phyloP scores from a whole-genome alignment of 2,888 invertebrate genomes.

The Drosophila borealis region DNA sequence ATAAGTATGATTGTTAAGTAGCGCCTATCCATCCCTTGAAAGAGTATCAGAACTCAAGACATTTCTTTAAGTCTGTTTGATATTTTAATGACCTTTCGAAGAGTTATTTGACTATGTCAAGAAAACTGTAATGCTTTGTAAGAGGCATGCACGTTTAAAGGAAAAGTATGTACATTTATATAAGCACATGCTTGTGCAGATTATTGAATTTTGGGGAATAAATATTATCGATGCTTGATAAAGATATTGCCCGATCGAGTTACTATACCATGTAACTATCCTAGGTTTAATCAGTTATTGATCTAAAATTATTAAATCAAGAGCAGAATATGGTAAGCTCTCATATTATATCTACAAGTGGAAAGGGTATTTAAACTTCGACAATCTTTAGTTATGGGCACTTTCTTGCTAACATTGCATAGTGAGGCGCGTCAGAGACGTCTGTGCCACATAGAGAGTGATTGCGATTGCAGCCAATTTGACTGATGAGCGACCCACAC shows the following conservation, averaged over 20 bases:
- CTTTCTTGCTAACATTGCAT: conserved; percentile 9
- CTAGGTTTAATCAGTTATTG: too few relatives aligned
- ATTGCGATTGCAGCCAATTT: conserved; percentile 70
- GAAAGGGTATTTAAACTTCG: conserved; percentile 1
- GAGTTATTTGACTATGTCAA: background rate
- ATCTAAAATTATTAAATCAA: too few relatives aligned
- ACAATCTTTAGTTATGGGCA: background rate
- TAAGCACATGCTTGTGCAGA: too few relatives aligned
- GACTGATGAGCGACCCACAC: conserved; percentile 80
- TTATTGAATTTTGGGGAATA: too few relatives aligned
- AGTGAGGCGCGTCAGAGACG: background rate
- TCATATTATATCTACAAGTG: background rate
- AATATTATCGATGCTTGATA: too few relatives aligned
- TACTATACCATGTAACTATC: too few relatives aligned
- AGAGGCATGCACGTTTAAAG: background rate
- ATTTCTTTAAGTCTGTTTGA: conserved; percentile 40
- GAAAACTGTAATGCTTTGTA: background rate
- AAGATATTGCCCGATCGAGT: too few relatives aligned
- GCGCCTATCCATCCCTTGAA: conserved; percentile 38
- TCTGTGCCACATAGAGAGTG: conserved; percentile 37
- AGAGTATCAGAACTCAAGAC: conserved; percentile 20
- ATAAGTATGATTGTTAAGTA: too few relatives aligned
- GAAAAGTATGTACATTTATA: too few relatives aligned
- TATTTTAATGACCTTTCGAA: conserved; percentile 3
- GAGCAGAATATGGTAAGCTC: too few relatives aligned